phyloP scores from a whole-genome alignment of 2,888 invertebrate species.

The Nysson spinosus region DNA sequence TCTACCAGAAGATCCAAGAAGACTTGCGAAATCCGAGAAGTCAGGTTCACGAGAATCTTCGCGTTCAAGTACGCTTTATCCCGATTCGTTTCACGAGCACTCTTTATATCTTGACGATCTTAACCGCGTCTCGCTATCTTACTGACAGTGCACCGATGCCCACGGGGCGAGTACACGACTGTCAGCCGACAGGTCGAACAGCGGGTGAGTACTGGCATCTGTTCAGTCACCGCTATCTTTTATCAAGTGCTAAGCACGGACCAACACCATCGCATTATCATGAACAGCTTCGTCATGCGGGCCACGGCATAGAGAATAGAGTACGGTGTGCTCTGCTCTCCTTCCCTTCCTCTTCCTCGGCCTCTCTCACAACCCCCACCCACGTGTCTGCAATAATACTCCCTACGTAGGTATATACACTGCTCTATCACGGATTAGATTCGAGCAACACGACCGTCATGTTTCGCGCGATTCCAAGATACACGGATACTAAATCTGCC shows the following conservation, averaged over 20 bases:
- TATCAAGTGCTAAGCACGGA: conserved; percentile 75
- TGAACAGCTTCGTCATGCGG: conserved; percentile 64
- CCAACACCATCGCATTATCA: conserved; percentile 73
- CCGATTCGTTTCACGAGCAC: background rate
- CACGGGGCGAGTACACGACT: conserved; percentile 44
- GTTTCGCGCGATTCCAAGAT: conserved; percentile 15
- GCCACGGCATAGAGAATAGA: conserved; percentile 52
- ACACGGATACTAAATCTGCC: too few relatives aligned
- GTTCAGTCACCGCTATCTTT: conserved; percentile 75
- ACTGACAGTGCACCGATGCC: conserved; percentile 16
- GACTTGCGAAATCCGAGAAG: too few relatives aligned
- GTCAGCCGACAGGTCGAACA: conserved; percentile 59
- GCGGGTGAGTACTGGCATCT: conserved; percentile 68
- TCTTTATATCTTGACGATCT: background rate
- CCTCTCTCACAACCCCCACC: conserved; percentile 38
- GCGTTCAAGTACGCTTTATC: background rate
- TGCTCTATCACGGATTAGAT: conserved; percentile 58
- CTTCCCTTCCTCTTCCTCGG: conserved; percentile 46
- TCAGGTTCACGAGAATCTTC: background rate
- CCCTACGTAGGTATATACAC: conserved; percentile 47
- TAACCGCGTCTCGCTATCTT: background rate
- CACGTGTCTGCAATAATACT: conserved; percentile 27
- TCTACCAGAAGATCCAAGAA: background rate
- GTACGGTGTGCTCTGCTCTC: conserved; percentile 41
- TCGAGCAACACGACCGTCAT: conserved; percentile 19